These are phyloP conservation scores for Poecilia picta DNA, from an alignment of 2,797 vertebrate species.

Conservation along the genomic window DNA sequence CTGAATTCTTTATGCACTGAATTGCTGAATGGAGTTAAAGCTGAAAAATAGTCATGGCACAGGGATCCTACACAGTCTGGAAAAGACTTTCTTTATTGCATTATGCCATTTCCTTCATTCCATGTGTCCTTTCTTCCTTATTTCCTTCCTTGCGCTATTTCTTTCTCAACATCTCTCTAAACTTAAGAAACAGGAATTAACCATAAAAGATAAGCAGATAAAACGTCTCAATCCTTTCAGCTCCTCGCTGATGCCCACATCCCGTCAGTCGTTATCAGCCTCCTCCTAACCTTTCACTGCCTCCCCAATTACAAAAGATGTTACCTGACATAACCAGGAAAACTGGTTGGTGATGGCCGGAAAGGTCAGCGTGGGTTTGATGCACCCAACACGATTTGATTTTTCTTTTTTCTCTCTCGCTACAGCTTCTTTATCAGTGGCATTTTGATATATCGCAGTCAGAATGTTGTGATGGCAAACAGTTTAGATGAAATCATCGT, in stretches of 20 bases:
- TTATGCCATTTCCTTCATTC: neutral
- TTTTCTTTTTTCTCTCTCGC: neutral
- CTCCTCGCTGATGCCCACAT: neutral
- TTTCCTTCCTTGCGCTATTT: neutral
- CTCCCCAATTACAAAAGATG: conserved; percentile 10
- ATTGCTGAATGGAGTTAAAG: neutral
- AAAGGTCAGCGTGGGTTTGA: conserved; percentile 12
- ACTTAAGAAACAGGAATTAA: neutral
- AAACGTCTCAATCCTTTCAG: neutral
- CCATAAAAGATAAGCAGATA: neutral
- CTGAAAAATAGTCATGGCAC: neutral
- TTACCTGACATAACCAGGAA: conserved; percentile 7
- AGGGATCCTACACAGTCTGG: neutral
- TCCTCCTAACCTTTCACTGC: conserved; percentile 23
- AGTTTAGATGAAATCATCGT: conserved; percentile 6
- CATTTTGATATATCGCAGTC: conserved; percentile 1
- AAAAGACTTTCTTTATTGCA: neutral
- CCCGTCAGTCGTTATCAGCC: neutral
- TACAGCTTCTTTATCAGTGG: neutral
- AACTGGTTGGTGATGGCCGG: conserved; percentile 4
- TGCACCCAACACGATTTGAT: neutral
- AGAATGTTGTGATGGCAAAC: neutral
- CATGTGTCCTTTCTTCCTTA: neutral
- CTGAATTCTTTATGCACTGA: neutral
- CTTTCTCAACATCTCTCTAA: neutral